Evolutionary conservation across 2,888 invertebrate species (phyloP), one percentile per base, ranked within the genome.

Genomic region (Tetramorium bicarinatum): DNA sequence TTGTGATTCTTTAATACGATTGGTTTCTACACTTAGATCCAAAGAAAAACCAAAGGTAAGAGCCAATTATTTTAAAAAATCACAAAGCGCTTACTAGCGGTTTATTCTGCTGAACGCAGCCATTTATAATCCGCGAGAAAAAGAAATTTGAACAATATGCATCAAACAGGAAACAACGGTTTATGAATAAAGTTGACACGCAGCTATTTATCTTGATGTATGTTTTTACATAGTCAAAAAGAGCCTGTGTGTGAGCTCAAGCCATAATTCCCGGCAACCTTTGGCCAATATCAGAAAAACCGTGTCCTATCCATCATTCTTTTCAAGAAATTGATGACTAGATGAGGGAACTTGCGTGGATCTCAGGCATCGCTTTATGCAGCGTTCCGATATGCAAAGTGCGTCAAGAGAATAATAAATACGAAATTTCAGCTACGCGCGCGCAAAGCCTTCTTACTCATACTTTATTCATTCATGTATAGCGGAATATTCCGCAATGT

Each of bases 241-340:
- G 25, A 67, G 11, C 3, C n/a, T 2, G 41, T 44, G 44, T 29
- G 15, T 44, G 52, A 34, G 4, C 47, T 49, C 64, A 38, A 18
- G 21, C 62, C 41, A 61, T 80, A 80, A 69, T 80, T 80, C 80
- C 44, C 38, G 62, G 66, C n/a, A 52, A 47, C 52, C 61, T 83
- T 67, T 71, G 34, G 38, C n/a, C 80, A 61, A 62, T 81, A 79
- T 62, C 13, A 80, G 80, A 69, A 69, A 83, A 83, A 62, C 59
- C 18, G 38, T 61, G 29, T 47, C 29, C 80, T 87, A 89, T 89
- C 87, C 87, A 87, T 89, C 88, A 89, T 86, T 69, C 44, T 79
- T 25, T 34, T 44, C 15, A 82, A 79, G 69, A 69, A 86, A 89
- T 86, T 84, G 90, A 89, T 88, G 84, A 82, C 59, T 84, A 82